Evolutionary conservation across 1,140 invertebrate species (phyloP), one percentile per base, ranked within the genome.

Genomic region (Trinorchestia longiramus): DNA sequence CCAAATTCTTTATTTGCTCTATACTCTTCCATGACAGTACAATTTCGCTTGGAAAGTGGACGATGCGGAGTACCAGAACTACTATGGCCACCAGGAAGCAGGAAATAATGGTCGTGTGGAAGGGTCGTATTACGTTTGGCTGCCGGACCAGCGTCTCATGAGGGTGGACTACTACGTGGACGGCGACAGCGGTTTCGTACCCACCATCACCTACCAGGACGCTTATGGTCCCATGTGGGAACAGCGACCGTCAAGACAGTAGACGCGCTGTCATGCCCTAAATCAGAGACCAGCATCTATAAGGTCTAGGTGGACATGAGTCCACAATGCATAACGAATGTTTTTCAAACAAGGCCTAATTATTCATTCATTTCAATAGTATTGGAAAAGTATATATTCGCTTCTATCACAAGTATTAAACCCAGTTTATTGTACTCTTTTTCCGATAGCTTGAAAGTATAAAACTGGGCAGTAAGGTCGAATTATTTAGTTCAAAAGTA

Each of bases 31-130:
- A 36, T 45, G 98, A 87, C 98, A 98, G 97, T 99, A 99, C 97
- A 98, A 99, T 97, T 99, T 99, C 97, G 98, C 98, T 97, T 99
- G 98, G 97, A 98, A 98, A 97, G 98, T 99, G 96, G 98, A 98
- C 97, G 98, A 98, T 95, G 97, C 98, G 94, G 98, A 98, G 97
- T 96, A 96, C 57, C 36, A 94, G n/a, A 96, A 96, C 95, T 96
- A 96, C 96, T 97, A 97, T 95, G 97, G 96, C 1, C 97, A 97
- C 28, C 90, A 96, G 43, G 97, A 97, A 95, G 87, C 40, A 15
- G 96, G 95, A 42, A 95, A 95, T 43, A 96, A 96, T 45, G 96
- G 95, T 43, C 95, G 96, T 8, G 96, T 97, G 43, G 96, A 96
- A 36, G 97, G 97, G 45, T 96, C 96, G n/a, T 97, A 97, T 95